Base-by-base conservation (phyloP, 2,113 vertebrate genomes). In the Saguinus imperator region DNA sequence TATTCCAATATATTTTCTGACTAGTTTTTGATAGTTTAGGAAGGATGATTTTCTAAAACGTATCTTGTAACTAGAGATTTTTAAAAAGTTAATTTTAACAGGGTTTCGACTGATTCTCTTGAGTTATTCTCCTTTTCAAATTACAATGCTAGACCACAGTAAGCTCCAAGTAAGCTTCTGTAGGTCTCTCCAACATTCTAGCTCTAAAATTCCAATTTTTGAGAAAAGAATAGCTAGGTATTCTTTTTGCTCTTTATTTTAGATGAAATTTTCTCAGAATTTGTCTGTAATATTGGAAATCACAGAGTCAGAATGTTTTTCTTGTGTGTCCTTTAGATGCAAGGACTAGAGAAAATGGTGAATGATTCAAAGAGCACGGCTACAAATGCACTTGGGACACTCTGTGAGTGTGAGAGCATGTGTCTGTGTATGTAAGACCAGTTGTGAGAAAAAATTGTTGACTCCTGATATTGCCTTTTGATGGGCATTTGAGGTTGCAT, bases 21-120 rank as follows among this genome's bases (percentile, higher is more conserved):
- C 13, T 93, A 55, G 16, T 23, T 89, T 93, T 83, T 94, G 52
- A 93, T 94, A 5, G 27, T 87, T 84, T 82, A 68, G 37, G 5
- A 89, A 75, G 68, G 52, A 55, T 93, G 73, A 82, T 89, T 85
- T 94, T 92, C 45, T 11, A 96, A 72, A 87, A 92, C 80, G 7
- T 57, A 95, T 21, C 14, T 89, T 93, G 48, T 91, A 97, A 95
- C 57, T 84, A 64, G 52, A 85, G 2, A 45, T 87, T 90, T 91
- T 64, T 45, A 82, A 94, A 88, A 96, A 85, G 73, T 89, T 91
- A 88, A 94, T 97, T 95, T 45, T 80, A 91, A 93, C 57, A 61
- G n/a, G 57, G 87, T 94, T 93, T 84, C 29, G 93, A 48, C 48
- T 91, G 40, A 91, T 92, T 96, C 50, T 97, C 64, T 89, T 75